phyloP scores from a whole-genome alignment of 2,113 vertebrate species.

The Morone saxatilis region DNA sequence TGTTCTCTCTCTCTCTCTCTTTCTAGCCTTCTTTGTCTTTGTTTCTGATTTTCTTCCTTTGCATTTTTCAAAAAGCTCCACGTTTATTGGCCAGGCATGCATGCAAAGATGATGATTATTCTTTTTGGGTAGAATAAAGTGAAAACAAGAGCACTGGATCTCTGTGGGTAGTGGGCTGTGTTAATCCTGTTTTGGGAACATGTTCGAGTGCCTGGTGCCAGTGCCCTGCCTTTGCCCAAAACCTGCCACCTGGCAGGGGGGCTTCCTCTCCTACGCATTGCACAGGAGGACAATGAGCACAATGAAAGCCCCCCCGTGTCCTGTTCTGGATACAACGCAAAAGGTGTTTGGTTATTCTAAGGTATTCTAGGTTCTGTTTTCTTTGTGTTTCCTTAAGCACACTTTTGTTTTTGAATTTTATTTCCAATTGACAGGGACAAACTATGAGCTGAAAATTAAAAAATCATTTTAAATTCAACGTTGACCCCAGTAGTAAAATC shows the following conservation, averaged over 20 bases:
- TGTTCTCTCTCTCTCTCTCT: conserved; percentile 15
- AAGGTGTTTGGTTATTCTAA: conserved; percentile 33
- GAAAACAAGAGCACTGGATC: conserved; percentile 62
- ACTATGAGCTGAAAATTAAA: conserved; percentile 7
- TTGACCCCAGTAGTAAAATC: neutral
- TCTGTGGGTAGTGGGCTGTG: conserved; percentile 63
- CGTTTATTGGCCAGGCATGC: conserved; percentile 46
- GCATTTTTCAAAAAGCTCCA: conserved; percentile 19
- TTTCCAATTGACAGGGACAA: conserved; percentile 12
- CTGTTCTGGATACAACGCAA: conserved; percentile 41
- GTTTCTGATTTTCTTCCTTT: conserved; percentile 27
- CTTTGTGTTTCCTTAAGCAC: neutral
- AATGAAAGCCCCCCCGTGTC: conserved; percentile 48
- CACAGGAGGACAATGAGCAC: conserved; percentile 57
- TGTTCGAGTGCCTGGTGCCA: conserved; percentile 62
- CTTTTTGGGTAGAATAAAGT: conserved; percentile 64
- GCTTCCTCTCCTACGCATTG: conserved; percentile 63
- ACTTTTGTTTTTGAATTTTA: conserved; percentile 8
- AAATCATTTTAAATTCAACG: conserved; percentile 6
- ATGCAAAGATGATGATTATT: conserved; percentile 51
- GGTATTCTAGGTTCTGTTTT: neutral
- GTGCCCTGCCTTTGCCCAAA: conserved; percentile 72
- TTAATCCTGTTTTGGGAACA: conserved; percentile 81
- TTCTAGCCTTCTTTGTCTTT: conserved; percentile 40
- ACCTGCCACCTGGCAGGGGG: conserved; percentile 79